Base-by-base conservation (phyloP, 2,113 vertebrate species). In the Cardinalis cardinalis region DNA sequence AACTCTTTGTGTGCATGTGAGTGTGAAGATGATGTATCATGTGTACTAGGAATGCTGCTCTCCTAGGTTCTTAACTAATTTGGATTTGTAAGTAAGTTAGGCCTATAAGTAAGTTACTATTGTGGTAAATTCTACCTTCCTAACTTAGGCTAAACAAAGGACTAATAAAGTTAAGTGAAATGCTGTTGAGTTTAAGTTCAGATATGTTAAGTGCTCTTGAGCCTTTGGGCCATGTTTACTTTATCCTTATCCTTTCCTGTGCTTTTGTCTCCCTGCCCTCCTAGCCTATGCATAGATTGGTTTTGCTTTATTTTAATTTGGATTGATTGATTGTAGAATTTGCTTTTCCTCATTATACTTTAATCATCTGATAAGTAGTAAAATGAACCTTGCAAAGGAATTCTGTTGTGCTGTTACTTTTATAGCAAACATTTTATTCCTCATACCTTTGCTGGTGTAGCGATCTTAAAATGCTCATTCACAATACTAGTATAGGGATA, bases 321-420 rank as follows among this genome's bases (percentile, higher is more conserved):
- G 29, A 17, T 41, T 49, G 34, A 40, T 40, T 29, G 51, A 34
- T 19, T 56, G 16, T 29, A 13, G 41, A 11, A 10, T 49, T 49
- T 74, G 34, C 10, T 56, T 34, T 65, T 56, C 29, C 24, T 34
- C 10, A 17, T 16, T 17, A 16, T 20, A 6, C 10, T 55, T n/a
- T 64, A 48, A 19, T 7, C 18, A 18, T 19, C 4, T 34, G 15
- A 29, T 19, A 46, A n/a, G 3, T 10, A 46, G 23, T n/a, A 24
- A 15, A 64, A 44, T 24, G 34, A 40, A 56, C 29, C 5, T 40
- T n/a, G 15, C 7, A 51, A 73, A 56, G 15, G 41, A 40, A 13
- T 28, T 40, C 24, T 16, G 6, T 55, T 9, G 3, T 65, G 10
- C 16, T 49, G 3, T 25, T 0, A 0, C 11, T 49, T 64, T 73